A percentile compares a stretch with the other conserved stretches of the same genome.
These are phyloP conservation scores for Lagopus leucura DNA, from an alignment of 2,113 vertebrate species.

Conservation along the genomic window DNA sequence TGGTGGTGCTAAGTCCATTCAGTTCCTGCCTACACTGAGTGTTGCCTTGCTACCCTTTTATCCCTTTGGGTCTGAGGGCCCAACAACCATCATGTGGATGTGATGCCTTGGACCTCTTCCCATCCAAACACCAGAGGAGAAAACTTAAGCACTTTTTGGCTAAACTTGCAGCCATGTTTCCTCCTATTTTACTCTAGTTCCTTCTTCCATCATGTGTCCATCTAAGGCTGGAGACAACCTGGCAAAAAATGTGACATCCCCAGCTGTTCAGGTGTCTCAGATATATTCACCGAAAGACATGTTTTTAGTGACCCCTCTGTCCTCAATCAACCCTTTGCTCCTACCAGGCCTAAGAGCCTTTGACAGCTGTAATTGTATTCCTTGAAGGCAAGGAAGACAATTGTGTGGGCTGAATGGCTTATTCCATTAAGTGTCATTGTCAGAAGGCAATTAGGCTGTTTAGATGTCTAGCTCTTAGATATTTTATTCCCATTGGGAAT, in stretches of 20 bases:
- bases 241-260: neutral
- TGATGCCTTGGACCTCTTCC: neutral
- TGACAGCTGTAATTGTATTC: neutral
- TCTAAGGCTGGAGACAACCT: neutral
- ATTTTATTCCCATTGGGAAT: neutral
- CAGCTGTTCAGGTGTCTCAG: neutral
- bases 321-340: neutral
- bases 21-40: neutral
- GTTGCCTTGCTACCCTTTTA: accelerated
- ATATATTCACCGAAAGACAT: neutral
- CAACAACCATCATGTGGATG: neutral
- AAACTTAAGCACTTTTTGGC: neutral
- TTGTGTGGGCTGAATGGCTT: neutral
- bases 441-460: slow-evolving; percentile 41
- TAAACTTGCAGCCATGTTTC: neutral
- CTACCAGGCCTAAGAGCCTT: neutral
- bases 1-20: neutral
- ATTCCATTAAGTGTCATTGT: neutral
- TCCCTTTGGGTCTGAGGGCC: neutral
- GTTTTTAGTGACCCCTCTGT: neutral
- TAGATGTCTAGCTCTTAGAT: neutral
- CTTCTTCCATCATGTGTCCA: neutral
- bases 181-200: neutral
- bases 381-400: slow-evolving; percentile 1
- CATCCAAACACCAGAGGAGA: neutral